Evolutionary conservation across 2,888 invertebrate species (phyloP).

Genomic region (Caradrina kadenii): DNA sequence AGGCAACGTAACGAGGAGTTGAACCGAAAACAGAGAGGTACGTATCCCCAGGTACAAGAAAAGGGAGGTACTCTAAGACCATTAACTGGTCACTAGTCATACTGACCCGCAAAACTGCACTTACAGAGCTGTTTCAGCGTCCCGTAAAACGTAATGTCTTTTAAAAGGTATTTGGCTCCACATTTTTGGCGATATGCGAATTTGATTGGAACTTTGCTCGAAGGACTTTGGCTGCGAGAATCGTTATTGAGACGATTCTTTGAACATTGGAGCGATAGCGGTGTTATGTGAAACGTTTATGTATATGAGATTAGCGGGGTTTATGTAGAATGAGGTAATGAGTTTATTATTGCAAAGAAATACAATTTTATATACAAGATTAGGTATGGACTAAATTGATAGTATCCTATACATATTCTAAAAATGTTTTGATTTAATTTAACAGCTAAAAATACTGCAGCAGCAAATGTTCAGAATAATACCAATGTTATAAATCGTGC

Average conservation of each 20-base stretch:
- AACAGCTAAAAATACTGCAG: conserved; percentile 1
- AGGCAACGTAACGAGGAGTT: conserved; percentile 60
- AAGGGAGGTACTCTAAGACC: conserved; percentile 75
- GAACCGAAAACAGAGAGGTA: conserved; percentile 52
- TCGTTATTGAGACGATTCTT: conserved; percentile 37
- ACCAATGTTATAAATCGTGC: conserved; percentile 39
- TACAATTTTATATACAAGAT: background rate
- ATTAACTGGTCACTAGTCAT: conserved; percentile 77
- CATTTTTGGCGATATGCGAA: conserved; percentile 64
- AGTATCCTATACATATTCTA: background rate
- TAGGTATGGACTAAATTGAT: too few relatives aligned
- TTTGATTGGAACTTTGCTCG: conserved; percentile 62
- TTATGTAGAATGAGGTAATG: conserved; percentile 10
- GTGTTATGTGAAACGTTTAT: conserved; percentile 20
- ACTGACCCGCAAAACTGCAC: conserved; percentile 73
- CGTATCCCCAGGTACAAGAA: conserved; percentile 77
- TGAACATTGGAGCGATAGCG: conserved; percentile 23
- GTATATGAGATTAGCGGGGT: conserved; percentile 17
- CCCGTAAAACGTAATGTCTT: conserved; percentile 72
- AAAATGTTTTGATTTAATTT: background rate
- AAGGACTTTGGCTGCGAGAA: conserved; percentile 35
- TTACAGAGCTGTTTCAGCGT: conserved; percentile 73
- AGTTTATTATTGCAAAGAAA: background rate
- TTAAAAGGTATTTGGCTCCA: conserved; percentile 65
- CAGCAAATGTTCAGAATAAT: conserved; percentile 9